Percentiles rank a stretch among this genome's conserved stretches.
phyloP scores from a whole-genome alignment of 92 coral and sea anemone species.

The Muricea muricata region DNA sequence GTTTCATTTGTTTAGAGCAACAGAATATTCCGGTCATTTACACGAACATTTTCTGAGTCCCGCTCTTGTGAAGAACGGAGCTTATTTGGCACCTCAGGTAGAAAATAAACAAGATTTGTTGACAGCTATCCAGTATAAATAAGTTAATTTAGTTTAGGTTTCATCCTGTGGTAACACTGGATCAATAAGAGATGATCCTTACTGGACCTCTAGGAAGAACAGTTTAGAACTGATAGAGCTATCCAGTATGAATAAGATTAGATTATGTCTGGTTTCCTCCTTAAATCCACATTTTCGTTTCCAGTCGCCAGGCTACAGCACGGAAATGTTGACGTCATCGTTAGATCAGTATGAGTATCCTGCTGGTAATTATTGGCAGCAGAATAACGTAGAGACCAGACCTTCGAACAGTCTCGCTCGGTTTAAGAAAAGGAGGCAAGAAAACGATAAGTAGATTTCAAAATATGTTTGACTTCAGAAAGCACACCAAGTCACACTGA shows the following conservation, averaged over 20 bases:
- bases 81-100: constrained; percentile 85
- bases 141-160: background rate
- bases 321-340: constrained; percentile 79
- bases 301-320: constrained; percentile 92
- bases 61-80: constrained; percentile 69
- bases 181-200: background rate
- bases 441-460: constrained; percentile 4
- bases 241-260: no score
- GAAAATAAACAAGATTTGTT: no score
- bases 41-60: constrained; percentile 96
- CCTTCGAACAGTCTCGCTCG: background rate
- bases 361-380: constrained; percentile 75
- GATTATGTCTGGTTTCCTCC: no score
- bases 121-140: background rate
- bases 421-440: constrained; percentile 10
- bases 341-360: constrained; percentile 81
- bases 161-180: no score
- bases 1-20: constrained; percentile 73
- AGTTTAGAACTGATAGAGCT: no score
- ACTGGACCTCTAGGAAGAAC: no score
- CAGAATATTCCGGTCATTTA: constrained; percentile 87
- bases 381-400: background rate
- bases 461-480: background rate
- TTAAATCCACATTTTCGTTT: background rate
- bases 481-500: background rate